Base-by-base conservation (phyloP, 2,888 invertebrate genomes). In the Chironomus tentans region DNA sequence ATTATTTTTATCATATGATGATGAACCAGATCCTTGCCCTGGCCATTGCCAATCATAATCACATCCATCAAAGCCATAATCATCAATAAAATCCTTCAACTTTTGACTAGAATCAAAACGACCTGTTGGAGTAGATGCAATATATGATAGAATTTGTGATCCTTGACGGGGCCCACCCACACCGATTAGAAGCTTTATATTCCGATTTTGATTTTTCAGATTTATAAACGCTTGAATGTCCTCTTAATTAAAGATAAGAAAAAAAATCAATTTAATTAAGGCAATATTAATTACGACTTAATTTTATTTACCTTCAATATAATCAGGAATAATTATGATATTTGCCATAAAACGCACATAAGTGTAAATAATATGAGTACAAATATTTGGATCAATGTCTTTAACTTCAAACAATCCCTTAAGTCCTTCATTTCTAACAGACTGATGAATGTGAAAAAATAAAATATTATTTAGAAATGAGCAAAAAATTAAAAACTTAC, bases 31-130 rank as follows among this genome's bases (percentile, higher is more conserved):
- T 6, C 24, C 21, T 78, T 85, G 84, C 2, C 81, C 83, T 0
- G 89, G 89, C 80, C 89, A 89, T 79, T 89, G 88, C 84, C 88
- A 89, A 79, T 88, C 88, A 70, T 89, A 79, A 80, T 89, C 89
- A 2, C 89, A 79, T 2, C 89, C 89, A 80, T 89, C 88, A 78
- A 89, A 83, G 2, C 80, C 80, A 78, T 83, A 80, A 10, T 80
- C 78, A 70, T 81, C 80, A 12, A 83, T 48, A 73, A 84, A 82
- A 28, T 79, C 79, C 0, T 81, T 79, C 1, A 80, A 78, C 10
- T 81, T 80, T 13, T 79, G 78, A 2, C 82, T 78, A 78, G 80
- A 84, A 21, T 77, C 79, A 62, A 77, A 78, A 18, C 73, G 13
- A 10, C 5, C 1, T 18, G 22, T 46, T 38, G n/a, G 12, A 4